Evolutionary conservation across 2,888 invertebrate species (phyloP), one percentile per base, ranked within the genome.

Genomic region (Drosophila pseudotalamancana): DNA sequence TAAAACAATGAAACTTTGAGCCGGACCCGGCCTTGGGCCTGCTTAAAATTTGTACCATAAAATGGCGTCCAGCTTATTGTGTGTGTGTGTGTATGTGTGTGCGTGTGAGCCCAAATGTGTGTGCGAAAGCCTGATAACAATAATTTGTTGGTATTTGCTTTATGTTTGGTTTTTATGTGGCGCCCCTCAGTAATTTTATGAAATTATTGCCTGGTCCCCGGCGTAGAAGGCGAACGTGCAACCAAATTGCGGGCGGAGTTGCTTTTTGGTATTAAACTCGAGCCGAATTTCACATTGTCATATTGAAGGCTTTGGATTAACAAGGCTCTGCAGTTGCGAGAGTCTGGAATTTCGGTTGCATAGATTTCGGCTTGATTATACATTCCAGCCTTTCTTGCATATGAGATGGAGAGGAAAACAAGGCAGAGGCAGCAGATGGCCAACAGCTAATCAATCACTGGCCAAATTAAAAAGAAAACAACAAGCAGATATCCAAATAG

Each of bases 361-460:
- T 11, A 16, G 1, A 18, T 1, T 18, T 12, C 25, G 23, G 11
- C 21, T 43, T 31, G 40, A 51, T 35, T 16, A 29, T 1, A 35
- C 39, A 19, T 8, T 29, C 34, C 29, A 8, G 6, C 25, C 25
- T n/a, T n/a, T n/a, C n/a, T n/a, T n/a, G n/a, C n/a, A n/a, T n/a
- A n/a, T n/a, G 9, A 25, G 25, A 25, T 8, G 25, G 9, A 25
- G 25, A 25, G 29, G 6, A 34, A 19, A 39, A 27, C 18, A 1
- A 34, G 8, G 21, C 18, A 46, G n/a, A n/a, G n/a, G 14, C 60
- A 67, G 43, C 71, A 68, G 43, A 37, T 57, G 45, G 29, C 39
- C 35, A 39, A 19, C 34, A 48, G 50, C 77, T 40, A 74, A 80
- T 84, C 84, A 84, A 81, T 84, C 85, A 80, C 42, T 40, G 56